These are phyloP conservation scores for Micronycteris hirsuta DNA, from an alignment of 2,113 vertebrate species.

Conservation along the genomic window DNA sequence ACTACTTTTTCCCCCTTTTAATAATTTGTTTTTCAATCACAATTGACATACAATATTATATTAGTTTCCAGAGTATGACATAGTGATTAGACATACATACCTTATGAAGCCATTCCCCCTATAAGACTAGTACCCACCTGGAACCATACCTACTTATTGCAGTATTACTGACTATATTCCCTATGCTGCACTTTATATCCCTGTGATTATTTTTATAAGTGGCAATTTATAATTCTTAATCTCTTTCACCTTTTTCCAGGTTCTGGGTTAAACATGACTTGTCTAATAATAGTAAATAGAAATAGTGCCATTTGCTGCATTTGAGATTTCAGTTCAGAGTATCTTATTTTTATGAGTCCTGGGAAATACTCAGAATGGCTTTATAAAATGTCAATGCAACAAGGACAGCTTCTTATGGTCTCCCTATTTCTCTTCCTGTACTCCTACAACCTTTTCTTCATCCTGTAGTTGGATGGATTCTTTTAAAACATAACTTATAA, in stretches of 20 bases:
- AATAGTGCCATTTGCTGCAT: neutral
- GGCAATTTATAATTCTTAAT: neutral
- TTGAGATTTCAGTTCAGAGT: constrained; percentile 27
- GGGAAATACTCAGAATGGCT: neutral
- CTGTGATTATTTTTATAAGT: neutral
- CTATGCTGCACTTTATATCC: neutral
- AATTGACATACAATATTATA: neutral
- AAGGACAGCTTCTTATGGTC: neutral
- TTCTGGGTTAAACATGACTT: neutral
- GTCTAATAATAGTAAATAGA: neutral
- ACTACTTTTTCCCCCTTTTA: neutral
- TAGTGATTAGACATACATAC: neutral
- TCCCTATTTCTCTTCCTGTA: neutral
- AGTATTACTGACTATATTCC: neutral
- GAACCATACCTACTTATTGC: neutral
- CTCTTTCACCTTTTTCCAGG: neutral
- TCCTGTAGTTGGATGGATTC: neutral
- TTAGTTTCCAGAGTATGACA: neutral
- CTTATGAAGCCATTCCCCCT: neutral
- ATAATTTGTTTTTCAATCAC: neutral
- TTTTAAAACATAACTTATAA: neutral
- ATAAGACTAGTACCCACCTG: neutral
- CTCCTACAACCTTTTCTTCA: neutral
- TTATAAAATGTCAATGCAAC: neutral
- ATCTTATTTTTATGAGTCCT: constrained; percentile 9